Conservation (phyloP, 2,797 vertebrate species). For the Nothura maculosa region DNA sequence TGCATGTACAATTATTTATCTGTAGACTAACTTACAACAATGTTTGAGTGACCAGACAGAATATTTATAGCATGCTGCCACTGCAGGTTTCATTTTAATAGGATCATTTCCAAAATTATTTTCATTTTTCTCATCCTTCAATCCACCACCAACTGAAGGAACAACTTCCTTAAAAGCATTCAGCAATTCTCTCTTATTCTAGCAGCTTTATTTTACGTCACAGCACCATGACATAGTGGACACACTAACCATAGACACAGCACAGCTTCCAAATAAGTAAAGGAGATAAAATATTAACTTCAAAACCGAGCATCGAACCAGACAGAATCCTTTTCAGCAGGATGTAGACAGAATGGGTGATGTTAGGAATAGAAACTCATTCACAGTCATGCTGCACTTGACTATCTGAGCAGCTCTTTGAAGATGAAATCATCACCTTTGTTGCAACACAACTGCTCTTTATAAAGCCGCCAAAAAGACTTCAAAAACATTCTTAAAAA, state of each 20-base stretch:
- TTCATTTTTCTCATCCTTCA: not conserved
- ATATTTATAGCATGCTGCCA: not conserved
- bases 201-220: not conserved
- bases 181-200: not conserved
- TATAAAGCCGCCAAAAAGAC: not conserved
- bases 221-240: not conserved
- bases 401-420: not conserved
- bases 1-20: not conserved
- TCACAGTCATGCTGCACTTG: accelerated
- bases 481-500: not conserved
- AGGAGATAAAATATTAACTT: not conserved
- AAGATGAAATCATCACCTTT: not conserved
- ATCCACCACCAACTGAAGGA: not conserved
- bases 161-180: not conserved
- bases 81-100: not conserved
- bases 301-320: not conserved
- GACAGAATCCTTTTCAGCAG: not conserved
- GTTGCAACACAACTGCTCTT: not conserved
- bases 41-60: not conserved
- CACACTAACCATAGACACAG: not conserved
- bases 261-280: not conserved
- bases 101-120: not conserved
- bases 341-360: not conserved
- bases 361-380: not conserved
- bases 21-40: not conserved